These are phyloP conservation scores for Cyaniris semiargus DNA, from an alignment of 2,888 invertebrate genomes.

Conservation along the genomic window DNA sequence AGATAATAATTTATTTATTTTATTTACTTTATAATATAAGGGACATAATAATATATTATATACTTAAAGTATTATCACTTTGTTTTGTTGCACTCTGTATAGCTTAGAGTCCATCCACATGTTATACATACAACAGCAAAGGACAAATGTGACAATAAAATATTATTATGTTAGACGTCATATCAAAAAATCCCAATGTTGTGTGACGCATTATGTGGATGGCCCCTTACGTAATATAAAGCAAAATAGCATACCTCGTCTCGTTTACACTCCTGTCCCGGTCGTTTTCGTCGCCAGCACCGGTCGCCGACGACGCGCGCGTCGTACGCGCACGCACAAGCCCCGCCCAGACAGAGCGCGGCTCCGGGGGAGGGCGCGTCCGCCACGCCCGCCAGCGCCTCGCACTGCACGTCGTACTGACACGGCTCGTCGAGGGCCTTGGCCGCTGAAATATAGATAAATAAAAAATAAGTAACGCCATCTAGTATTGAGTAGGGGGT, in stretches of 20 bases:
- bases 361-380: conserved; percentile 61
- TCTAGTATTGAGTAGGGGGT: not conserved
- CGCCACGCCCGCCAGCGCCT: conserved; percentile 54
- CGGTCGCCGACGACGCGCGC: conserved; percentile 53
- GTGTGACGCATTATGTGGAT: too few relatives aligned
- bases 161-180: too few relatives aligned
- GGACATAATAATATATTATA: too few relatives aligned
- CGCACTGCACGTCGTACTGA: conserved; percentile 73
- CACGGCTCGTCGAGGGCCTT: conserved; percentile 62
- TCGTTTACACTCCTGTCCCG: conserved; percentile 65
- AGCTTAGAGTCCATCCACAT: too few relatives aligned
- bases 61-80: too few relatives aligned
- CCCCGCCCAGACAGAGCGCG: conserved; percentile 64
- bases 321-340: conserved; percentile 63
- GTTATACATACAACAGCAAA: too few relatives aligned
- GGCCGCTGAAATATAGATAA: conserved; percentile 52
- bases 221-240: too few relatives aligned
- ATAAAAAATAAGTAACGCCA: not conserved
- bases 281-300: conserved; percentile 64
- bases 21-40: too few relatives aligned
- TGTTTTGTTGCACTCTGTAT: too few relatives aligned
- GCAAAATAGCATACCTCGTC: conserved; percentile 57
- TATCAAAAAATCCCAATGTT: too few relatives aligned
- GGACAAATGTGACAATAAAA: too few relatives aligned
- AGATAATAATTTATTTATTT: too few relatives aligned